These are phyloP conservation scores for Mus minutoides DNA, from an alignment of 2,797 vertebrate species.

Conservation along the genomic window DNA sequence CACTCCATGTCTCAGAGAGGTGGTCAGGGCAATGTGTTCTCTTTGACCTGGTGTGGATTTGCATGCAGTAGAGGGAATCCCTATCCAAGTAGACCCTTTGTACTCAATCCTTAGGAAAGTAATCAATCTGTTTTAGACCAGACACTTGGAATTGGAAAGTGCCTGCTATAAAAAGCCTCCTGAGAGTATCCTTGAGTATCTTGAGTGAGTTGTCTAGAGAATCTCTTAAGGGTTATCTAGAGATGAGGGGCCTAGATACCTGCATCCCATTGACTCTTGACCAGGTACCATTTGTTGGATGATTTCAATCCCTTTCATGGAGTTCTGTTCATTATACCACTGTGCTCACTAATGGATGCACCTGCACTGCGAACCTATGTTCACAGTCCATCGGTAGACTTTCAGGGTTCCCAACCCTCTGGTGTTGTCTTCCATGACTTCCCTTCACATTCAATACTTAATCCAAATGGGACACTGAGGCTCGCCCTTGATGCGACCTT, in stretches of 20 bases:
- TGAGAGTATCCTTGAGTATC: not conserved
- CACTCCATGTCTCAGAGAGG: not conserved
- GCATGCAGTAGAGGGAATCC: not conserved
- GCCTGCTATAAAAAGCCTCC: not conserved
- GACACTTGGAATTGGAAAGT: not conserved
- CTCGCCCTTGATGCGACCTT: rapidly evolving
- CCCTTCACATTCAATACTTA: not conserved
- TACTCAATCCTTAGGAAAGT: not conserved
- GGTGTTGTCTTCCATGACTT: not conserved
- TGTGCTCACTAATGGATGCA: not conserved
- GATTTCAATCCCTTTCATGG: not conserved
- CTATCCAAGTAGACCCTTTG: not conserved
- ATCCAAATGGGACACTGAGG: not conserved
- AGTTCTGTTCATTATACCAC: not conserved
- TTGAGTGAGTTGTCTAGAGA: not conserved
- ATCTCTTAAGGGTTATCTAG: not conserved
- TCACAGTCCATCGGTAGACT: not conserved
- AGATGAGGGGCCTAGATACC: not conserved
- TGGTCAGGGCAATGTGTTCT: not conserved
- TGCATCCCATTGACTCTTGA: not conserved
- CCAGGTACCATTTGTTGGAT: not conserved
- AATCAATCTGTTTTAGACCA: not conserved
- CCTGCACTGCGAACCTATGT: not conserved
- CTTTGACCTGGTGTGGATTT: not conserved
- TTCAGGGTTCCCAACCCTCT: not conserved